These are phyloP conservation scores for Mustela nigripes DNA, from an alignment of 2,113 vertebrate genomes.

Conservation along the genomic window DNA sequence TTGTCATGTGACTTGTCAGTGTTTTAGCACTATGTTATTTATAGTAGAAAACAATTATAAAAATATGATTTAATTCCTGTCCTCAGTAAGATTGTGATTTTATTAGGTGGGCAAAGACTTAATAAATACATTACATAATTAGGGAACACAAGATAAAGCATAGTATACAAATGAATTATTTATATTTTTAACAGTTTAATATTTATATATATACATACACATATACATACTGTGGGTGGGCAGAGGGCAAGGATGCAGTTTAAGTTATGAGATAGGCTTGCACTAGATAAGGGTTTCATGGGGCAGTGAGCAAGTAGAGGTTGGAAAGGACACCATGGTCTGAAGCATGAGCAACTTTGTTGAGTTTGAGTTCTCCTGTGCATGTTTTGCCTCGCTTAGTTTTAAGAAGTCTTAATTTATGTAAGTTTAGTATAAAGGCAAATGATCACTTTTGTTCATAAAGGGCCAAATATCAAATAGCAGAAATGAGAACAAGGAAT, in stretches of 20 bases:
- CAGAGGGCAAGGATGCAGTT: neutral
- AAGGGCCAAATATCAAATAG: neutral
- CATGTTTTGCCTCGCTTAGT: neutral
- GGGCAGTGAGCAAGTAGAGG: neutral
- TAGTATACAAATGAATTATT: neutral
- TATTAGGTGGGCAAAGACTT: neutral
- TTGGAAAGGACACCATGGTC: neutral
- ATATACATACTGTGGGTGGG: neutral
- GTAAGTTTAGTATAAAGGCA: neutral
- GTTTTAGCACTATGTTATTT: neutral
- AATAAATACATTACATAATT: neutral
- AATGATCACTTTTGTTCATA: neutral
- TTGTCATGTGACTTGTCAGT: neutral
- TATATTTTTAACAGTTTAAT: neutral
- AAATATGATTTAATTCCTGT: neutral
- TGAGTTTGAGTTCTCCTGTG: neutral
- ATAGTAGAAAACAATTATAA: neutral
- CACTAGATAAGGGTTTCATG: neutral
- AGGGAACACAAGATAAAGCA: neutral
- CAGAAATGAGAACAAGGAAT: neutral
- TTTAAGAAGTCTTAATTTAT: neutral
- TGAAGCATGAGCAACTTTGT: neutral
- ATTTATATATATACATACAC: neutral
- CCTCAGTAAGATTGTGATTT: neutral
- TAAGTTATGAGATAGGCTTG: neutral